phyloP scores from a whole-genome alignment of 2,888 invertebrate genomes.

The Tolmerus cingulatus region DNA sequence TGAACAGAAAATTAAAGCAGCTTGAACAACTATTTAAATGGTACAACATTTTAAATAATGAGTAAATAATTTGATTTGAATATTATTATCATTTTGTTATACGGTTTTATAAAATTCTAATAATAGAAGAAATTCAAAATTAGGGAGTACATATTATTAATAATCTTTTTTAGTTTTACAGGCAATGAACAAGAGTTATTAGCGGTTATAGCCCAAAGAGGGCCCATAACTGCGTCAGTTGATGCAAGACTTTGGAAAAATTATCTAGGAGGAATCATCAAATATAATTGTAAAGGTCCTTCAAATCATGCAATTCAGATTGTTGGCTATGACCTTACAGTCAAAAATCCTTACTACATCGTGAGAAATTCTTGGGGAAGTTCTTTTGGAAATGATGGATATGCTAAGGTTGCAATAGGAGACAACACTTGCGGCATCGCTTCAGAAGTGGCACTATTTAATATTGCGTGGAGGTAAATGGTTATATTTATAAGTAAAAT shows the following conservation, averaged over 20 bases:
- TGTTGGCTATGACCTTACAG: slow-evolving; percentile 81
- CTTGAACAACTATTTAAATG: no score
- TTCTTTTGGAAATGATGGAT: slow-evolving; percentile 78
- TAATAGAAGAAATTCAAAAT: no score
- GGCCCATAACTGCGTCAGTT: slow-evolving; percentile 82
- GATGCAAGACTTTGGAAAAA: slow-evolving; percentile 88
- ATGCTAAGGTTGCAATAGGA: slow-evolving; percentile 78
- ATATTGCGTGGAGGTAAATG: slow-evolving; percentile 53
- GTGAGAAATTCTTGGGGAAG: slow-evolving; percentile 87
- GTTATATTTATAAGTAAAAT: background rate
- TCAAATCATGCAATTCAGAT: slow-evolving; percentile 83
- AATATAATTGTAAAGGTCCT: slow-evolving; percentile 76
- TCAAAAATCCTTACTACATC: slow-evolving; percentile 79
- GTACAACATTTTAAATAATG: no score
- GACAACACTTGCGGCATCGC: slow-evolving; percentile 81
- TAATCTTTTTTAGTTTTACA: slow-evolving; percentile 46
- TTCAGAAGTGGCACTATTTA: slow-evolving; percentile 71
- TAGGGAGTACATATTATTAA: no score
- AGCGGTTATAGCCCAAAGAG: slow-evolving; percentile 70
- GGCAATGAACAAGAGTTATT: slow-evolving; percentile 49
- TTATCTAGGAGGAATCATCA: slow-evolving; percentile 84
- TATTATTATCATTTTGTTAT: no score
- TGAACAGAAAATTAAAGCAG: background rate
- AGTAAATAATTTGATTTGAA: no score
- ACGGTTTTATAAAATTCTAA: no score